These are phyloP conservation scores for Aporrectodea caliginosa DNA, from an alignment of 1,140 invertebrate genomes.

Conservation along the genomic window DNA sequence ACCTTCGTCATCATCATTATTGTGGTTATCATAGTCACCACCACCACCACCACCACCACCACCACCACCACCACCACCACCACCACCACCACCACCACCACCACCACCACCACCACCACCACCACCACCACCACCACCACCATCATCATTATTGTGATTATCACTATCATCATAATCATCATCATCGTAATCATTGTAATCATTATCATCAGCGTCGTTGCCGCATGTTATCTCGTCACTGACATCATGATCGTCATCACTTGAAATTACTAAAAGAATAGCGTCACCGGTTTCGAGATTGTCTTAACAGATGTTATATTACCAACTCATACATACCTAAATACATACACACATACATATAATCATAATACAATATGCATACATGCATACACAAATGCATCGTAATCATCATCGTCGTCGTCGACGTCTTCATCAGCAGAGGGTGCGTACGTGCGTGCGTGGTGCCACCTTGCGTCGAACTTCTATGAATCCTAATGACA, in stretches of 20 bases:
- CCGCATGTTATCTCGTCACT: no score
- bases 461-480: no score
- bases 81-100: slow-evolving; percentile 2
- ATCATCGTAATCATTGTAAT: slow-evolving; percentile 5
- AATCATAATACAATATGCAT: not conserved
- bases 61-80: slow-evolving; percentile 6
- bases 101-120: slow-evolving; percentile 4
- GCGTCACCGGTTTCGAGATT: no score
- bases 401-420: not conserved
- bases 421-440: not conserved
- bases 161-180: slow-evolving; percentile 10
- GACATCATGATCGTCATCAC: not conserved
- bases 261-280: not conserved
- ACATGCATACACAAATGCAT: not conserved
- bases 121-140: slow-evolving; percentile 5
- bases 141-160: slow-evolving; percentile 5
- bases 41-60: not conserved
- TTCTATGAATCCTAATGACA: no score
- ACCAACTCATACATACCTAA: no score
- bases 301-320: no score
- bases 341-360: no score
- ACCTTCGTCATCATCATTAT: slow-evolving; percentile 4
- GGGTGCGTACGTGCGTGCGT: no score
- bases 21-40: slow-evolving; percentile 2
- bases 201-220: not conserved